phyloP scores from a whole-genome alignment of 1,140 invertebrate species.

The Halotydeus destructor region DNA sequence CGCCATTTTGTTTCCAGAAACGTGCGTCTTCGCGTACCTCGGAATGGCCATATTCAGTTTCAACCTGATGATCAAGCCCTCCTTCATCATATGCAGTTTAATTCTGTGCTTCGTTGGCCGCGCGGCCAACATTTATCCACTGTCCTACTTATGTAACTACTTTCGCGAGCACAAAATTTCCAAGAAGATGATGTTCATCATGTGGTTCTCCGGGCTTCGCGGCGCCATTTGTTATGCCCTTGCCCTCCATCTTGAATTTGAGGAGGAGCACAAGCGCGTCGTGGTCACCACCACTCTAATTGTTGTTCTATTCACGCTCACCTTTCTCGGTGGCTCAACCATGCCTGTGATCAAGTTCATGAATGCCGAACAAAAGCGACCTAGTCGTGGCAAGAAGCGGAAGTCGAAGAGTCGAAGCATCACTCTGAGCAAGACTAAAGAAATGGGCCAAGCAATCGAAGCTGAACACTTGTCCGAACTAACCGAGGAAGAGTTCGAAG shows the following conservation, averaged over 20 bases:
- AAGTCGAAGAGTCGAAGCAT: conserved; percentile 45
- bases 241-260: conserved; percentile 79
- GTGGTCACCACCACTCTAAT: conserved; percentile 93
- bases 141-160: conserved; percentile 76
- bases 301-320: conserved; percentile 82
- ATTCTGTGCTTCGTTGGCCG: conserved; percentile 70
- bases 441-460: conserved; percentile 90
- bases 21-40: conserved; percentile 96
- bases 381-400: conserved; percentile 36
- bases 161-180: conserved; percentile 95
- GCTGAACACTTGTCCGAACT: conserved; percentile 86
- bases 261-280: conserved; percentile 71
- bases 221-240: conserved; percentile 96
- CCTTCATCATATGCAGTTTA: conserved; percentile 73
- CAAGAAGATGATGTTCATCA: conserved; percentile 95
- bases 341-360: conserved; percentile 57
- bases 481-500: conserved; percentile 81
- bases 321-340: conserved; percentile 84
- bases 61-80: conserved; percentile 44
- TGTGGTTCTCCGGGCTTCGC: conserved; percentile 94
- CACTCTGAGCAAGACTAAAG: conserved; percentile 82
- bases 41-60: conserved; percentile 95
- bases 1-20: conserved; percentile 39
- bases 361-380: conserved; percentile 37
- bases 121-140: conserved; percentile 88